phyloP scores from a whole-genome alignment of 2,888 invertebrate species.

The Philhelius pedissequus region DNA sequence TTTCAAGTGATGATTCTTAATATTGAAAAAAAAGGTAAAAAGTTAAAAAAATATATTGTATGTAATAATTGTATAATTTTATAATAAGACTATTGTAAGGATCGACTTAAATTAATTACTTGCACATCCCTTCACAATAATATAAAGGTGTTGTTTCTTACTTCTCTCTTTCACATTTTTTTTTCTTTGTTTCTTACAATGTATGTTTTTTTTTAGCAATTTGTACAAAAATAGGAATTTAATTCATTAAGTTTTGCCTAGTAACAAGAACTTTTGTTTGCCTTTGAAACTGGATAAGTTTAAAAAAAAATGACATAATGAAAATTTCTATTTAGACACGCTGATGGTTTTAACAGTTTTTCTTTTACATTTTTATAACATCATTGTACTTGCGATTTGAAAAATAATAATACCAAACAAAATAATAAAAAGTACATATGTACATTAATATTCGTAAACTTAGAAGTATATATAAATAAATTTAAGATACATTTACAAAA shows the following conservation, averaged over 20 bases:
- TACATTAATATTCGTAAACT: constrained; percentile 26
- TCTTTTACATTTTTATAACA: neutral
- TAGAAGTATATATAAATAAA: constrained; percentile 51
- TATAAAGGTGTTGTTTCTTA: constrained; percentile 15
- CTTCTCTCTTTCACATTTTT: neutral
- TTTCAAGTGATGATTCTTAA: constrained; percentile 1
- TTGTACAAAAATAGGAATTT: constrained; percentile 56
- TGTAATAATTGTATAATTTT: neutral
- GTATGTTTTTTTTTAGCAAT: constrained; percentile 31
- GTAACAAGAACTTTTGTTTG: constrained; percentile 38
- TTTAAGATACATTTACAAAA: constrained; percentile 66
- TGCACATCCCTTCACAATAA: constrained; percentile 61
- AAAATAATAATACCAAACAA: neutral
- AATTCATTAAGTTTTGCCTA: constrained; percentile 46
- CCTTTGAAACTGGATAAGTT: constrained; percentile 33
- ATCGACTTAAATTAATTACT: constrained; percentile 11
- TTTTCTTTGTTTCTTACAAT: constrained; percentile 6
- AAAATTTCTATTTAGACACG: constrained; percentile 48
- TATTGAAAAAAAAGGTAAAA: constrained; percentile 19
- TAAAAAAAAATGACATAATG: constrained; percentile 23
- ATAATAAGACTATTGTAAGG: neutral
- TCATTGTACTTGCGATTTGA: neutral
- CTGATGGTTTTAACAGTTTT: constrained; percentile 1
- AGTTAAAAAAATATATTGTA: constrained; percentile 43
- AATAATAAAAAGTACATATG: constrained; percentile 16